Evolutionary conservation across 2,888 invertebrate species (phyloP), one percentile per base, ranked within the genome.

Genomic region (Antheraea assamensis): DNA sequence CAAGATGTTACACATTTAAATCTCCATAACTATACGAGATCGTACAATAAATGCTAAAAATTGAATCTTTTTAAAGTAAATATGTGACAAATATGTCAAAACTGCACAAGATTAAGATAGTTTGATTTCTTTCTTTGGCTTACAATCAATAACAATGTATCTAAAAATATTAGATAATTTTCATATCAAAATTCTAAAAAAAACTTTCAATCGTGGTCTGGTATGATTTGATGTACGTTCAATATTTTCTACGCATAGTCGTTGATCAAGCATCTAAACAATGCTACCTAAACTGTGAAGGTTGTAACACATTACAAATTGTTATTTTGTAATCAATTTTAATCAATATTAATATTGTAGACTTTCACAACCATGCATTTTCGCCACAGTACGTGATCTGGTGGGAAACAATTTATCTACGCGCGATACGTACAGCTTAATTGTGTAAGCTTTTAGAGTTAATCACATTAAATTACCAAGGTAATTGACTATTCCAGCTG

Each of bases 301-400:
- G 61, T 27, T 5, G 17, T 15, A 30, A 61, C n/a, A 17, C 27
- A 68, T 68, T 68, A 35, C 68, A 68, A 68, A 68, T 35, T 61
- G 35, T 35, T 35, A n/a, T 68, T 31, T 68, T 68, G 68, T 35
- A 68, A 68, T 68, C 27, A 35, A 31, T 72, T 66, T 66, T 70
- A 61, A 24, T 68, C 52, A 74, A 68, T 72, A 72, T 47, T 27
- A 73, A 30, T 15, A 27, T 61, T 61, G 1, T 61, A 13, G 61
- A 27, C 15, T 64, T 74, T 42, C 70, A 68, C 72, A 72, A 72
- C 31, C 66, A 21, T 58, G 8, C 42, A 58, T 72, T 74, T 74
- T 74, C 74, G 74, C 68, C 74, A 74, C 74, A 64, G 66, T 68
- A 72, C 72, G 71, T 72, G 71, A 52, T 68, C 68, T 55, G 58